These are phyloP conservation scores for Gouania willdenowi DNA, from an alignment of 2,797 vertebrate genomes.

Conservation along the genomic window DNA sequence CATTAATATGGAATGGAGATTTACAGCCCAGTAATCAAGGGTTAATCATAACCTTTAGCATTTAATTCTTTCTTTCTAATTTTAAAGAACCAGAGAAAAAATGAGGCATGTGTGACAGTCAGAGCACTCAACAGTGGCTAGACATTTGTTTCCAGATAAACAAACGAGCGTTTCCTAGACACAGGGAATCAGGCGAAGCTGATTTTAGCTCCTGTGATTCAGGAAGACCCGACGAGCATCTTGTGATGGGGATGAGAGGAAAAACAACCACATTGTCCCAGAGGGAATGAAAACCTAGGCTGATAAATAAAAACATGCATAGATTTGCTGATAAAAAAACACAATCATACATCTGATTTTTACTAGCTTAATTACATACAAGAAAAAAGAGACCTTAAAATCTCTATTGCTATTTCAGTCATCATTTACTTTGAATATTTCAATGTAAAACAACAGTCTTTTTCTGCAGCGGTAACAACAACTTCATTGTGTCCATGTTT, in stretches of 20 bases:
- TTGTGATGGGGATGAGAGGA: slow-evolving; percentile 46
- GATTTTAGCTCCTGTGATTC: slow-evolving; percentile 53
- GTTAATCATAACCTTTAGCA: neutral
- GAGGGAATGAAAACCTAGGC: slow-evolving; percentile 7
- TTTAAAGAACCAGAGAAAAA: neutral
- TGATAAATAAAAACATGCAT: neutral
- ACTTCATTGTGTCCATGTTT: slow-evolving; percentile 29
- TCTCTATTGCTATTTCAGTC: neutral
- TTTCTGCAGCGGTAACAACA: neutral
- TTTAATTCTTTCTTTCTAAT: neutral
- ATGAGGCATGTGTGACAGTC: slow-evolving; percentile 7
- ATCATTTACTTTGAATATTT: neutral
- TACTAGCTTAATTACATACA: neutral
- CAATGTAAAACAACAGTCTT: neutral
- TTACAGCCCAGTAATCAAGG: slow-evolving; percentile 14
- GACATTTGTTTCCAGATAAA: slow-evolving; percentile 58
- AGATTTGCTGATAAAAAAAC: slow-evolving; percentile 4
- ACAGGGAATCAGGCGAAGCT: slow-evolving; percentile 44
- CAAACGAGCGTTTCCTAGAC: slow-evolving; percentile 36
- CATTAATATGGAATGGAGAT: neutral
- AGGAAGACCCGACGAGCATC: slow-evolving; percentile 39
- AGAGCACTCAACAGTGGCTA: slow-evolving; percentile 6
- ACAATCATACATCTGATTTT: slow-evolving; percentile 3
- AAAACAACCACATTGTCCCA: slow-evolving; percentile 18
- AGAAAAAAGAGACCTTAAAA: neutral